phyloP scores from a whole-genome alignment of 1,140 invertebrate genomes.

The Aphis gossypii region DNA sequence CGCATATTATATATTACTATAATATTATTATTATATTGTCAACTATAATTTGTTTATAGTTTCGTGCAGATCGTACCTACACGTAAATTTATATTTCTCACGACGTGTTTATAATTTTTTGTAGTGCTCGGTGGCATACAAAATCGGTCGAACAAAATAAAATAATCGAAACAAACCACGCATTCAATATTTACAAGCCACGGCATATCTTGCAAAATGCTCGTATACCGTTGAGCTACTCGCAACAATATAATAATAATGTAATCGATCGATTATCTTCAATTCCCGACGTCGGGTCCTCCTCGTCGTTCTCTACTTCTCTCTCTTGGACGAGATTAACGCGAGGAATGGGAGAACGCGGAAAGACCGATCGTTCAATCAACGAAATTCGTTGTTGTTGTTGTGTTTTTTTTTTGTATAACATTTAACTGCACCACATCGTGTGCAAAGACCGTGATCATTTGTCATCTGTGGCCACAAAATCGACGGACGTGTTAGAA shows the following conservation, averaged over 20 bases:
- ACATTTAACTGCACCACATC: background rate
- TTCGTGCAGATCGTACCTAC: background rate
- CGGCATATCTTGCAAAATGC: background rate
- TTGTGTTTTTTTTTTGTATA: background rate
- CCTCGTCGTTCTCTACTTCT: background rate
- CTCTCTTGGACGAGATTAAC: background rate
- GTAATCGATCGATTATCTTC: conserved; percentile 14
- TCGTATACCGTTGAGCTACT: background rate
- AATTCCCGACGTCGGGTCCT: background rate
- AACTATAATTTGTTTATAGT: background rate
- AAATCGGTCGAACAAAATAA: background rate
- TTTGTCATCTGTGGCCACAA: background rate
- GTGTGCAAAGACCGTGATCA: background rate
- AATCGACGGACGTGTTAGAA: conserved; percentile 10
- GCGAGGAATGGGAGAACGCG: background rate
- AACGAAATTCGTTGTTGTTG: background rate
- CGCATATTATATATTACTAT: too few relatives aligned
- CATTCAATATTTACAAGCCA: background rate
- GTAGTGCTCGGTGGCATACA: background rate
- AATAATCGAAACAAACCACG: background rate
- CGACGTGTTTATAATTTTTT: background rate
- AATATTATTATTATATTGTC: too few relatives aligned
- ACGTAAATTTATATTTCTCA: background rate
- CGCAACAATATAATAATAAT: background rate
- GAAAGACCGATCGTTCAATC: background rate